A percentile compares a stretch with the other conserved stretches of the same genome.
phyloP scores from a whole-genome alignment of 2,797 vertebrate genomes.

The Aldrovandia affinis region DNA sequence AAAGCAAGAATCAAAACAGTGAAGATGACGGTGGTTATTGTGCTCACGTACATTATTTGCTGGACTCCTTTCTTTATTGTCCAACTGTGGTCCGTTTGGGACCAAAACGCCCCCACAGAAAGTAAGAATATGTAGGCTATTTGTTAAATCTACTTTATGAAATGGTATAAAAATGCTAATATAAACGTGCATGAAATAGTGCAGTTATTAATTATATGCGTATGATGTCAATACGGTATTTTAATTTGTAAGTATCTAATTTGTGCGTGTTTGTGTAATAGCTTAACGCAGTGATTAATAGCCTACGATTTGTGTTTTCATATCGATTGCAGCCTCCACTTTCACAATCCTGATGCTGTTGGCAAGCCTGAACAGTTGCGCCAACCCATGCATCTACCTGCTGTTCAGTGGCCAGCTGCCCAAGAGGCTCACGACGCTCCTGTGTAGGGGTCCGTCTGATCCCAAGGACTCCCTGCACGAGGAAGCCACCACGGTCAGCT shows the following conservation, averaged over 20 bases:
- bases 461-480: slow-evolving; percentile 51
- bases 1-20: slow-evolving; percentile 69
- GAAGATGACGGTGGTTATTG: slow-evolving; percentile 72
- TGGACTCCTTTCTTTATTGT: slow-evolving; percentile 72
- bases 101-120: slow-evolving; percentile 66
- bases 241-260: neutral
- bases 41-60: slow-evolving; percentile 66
- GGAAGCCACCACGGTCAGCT: slow-evolving; percentile 58
- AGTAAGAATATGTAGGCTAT: slow-evolving; percentile 50
- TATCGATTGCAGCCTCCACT: slow-evolving; percentile 60
- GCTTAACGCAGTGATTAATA: neutral
- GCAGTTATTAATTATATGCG: neutral
- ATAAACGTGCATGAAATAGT: neutral
- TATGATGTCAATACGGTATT: neutral
- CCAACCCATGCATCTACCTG: slow-evolving; percentile 71
- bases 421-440: slow-evolving; percentile 48
- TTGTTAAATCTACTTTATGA: neutral
- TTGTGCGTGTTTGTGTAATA: neutral
- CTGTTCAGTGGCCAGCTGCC: slow-evolving; percentile 63
- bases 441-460: slow-evolving; percentile 40
- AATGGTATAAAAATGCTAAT: neutral
- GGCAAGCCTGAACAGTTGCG: slow-evolving; percentile 72
- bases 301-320: neutral
- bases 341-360: slow-evolving; percentile 73
- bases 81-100: slow-evolving; percentile 74